These are phyloP conservation scores for Salticus scenicus DNA, from an alignment of 2,888 invertebrate species.

Conservation along the genomic window DNA sequence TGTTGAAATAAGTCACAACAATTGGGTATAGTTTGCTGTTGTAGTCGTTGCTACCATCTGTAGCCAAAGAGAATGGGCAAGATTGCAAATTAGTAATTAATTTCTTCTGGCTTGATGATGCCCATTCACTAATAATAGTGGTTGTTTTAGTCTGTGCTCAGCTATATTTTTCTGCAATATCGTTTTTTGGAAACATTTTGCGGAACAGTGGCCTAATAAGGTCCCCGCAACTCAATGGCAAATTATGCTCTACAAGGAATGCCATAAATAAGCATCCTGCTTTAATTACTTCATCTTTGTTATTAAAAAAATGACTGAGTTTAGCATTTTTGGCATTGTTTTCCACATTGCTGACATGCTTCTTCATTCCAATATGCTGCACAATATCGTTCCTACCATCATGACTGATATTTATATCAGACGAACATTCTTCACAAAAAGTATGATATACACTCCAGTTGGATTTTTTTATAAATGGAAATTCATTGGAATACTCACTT, in stretches of 20 bases:
- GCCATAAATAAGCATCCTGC: conserved; percentile 1
- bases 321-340: not conserved
- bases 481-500: not conserved
- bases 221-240: not conserved
- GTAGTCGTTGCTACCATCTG: conserved; percentile 7
- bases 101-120: not conserved
- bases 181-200: not conserved
- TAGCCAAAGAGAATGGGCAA: not conserved
- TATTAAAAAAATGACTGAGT: not conserved
- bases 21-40: not conserved
- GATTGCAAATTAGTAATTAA: not conserved
- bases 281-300: not conserved
- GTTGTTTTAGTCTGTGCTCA: not conserved
- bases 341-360: not conserved
- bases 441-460: not conserved
- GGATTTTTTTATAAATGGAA: not conserved
- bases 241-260: not conserved
- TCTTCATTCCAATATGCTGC: not conserved
- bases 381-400: not conserved
- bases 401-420: not conserved
- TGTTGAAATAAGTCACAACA: conserved; percentile 6
- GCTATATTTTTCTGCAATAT: not conserved
- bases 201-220: not conserved
- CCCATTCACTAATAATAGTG: not conserved
- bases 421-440: conserved; percentile 1